phyloP scores from a whole-genome alignment of 2,888 invertebrate genomes.

The Nysson spinosus region DNA sequence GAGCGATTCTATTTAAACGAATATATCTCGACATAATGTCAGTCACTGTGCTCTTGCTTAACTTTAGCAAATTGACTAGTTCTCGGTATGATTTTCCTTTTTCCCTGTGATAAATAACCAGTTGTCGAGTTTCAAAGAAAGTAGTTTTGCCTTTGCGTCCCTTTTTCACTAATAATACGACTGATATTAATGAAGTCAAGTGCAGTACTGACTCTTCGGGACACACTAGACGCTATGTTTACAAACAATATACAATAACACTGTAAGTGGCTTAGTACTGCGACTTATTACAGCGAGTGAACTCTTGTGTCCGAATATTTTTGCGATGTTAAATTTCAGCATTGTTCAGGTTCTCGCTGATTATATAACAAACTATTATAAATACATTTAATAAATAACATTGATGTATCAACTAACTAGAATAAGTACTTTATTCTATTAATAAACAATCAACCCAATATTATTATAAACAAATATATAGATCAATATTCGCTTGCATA shows the following conservation, averaged over 20 bases:
- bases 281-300: neutral
- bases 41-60: neutral
- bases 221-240: neutral
- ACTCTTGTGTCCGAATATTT: neutral
- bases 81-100: neutral
- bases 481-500: neutral
- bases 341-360: neutral
- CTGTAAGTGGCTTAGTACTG: no score
- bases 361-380: neutral
- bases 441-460: neutral
- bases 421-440: neutral
- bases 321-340: neutral
- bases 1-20: neutral
- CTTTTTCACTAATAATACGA: neutral
- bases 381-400: neutral
- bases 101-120: neutral
- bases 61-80: neutral
- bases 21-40: neutral
- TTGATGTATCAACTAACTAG: neutral
- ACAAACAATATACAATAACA: no score
- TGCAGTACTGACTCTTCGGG: neutral
- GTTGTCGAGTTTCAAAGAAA: neutral
- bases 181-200: neutral
- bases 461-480: neutral
- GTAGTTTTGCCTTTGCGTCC: neutral